Base-by-base conservation (phyloP, 1,140 invertebrate genomes). In the Probaryconus sp. region DNA sequence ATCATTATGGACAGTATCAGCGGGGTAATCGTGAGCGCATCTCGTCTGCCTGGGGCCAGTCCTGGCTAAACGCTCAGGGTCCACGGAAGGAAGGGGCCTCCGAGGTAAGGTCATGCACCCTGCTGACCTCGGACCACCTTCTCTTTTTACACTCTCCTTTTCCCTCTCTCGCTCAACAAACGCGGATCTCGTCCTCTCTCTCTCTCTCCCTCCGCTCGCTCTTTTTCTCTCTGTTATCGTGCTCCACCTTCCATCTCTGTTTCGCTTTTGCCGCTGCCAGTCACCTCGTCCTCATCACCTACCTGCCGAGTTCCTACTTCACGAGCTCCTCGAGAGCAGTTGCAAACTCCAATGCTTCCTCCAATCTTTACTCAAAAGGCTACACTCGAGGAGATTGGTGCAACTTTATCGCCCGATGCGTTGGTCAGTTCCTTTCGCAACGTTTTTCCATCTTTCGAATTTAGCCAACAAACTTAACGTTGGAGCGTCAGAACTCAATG, bases 61-160 rank as follows among this genome's bases (percentile, higher is more conserved):
- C 70, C 70, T 73, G 72, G 69, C 58, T 73, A 53, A 65, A 76
- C 78, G 75, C 76, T 67, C 55, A 73, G 82, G 83, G 84, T 82
- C 82, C 80, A 85, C 84, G 84, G 85, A 85, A 85, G 85, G 83
- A 86, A 85, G 85, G 83, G 84, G 84, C 84, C 85, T 79, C 81
- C 80, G 79, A 83, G 85, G 81, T 86, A 87, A 87, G 85, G 84
- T 87, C 85, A 87, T 87, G 81, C 82, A 87, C 85, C 85, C 81
- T 84, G 82, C 83, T 87, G 85, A 87, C 85, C 85, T 87, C 85
- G 85, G 84, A 85, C 82, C 84, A 85, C 83, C 82, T 81, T 83
- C 81, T 80, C 77, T 78, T 64, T 72, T 64, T 71, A 40, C 37
- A 21, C 63, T 26, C 60, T 67, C 51, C 72, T 37, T 45, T 45